Evolutionary conservation across 92 coral and sea anemone species (phyloP), one percentile per base, ranked within the genome.

Genomic region (Plumapathes pennacea): DNA sequence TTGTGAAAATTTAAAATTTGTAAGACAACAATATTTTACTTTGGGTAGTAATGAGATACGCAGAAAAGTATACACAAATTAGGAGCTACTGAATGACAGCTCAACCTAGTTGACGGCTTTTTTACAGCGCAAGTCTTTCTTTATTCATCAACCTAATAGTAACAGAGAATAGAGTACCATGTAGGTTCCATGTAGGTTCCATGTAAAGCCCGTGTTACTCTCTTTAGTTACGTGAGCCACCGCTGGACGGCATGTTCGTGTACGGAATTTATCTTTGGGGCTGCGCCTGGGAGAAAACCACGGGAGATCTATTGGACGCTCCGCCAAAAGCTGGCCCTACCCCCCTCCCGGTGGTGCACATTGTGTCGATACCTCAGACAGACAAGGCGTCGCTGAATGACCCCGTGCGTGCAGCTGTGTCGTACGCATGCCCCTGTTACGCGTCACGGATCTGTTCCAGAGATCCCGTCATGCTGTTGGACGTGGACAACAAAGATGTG

Each of bases 231-330:
- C 78, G 98, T 31, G 98, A 92, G 48, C 98, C 98, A 12, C 98
- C 98, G n/a, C 69, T 84, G 27, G 99, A 94, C 46, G 99, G 99
- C 9, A 81, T 94, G 63, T 94, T 94, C 57, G 87, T 89, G 10
- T 94, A 94, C 54, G 99, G 99, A 38, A 73, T 94, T 50, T 89
- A 89, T 49, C 90, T 94, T 47, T 94, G 99, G 99, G 99, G 96
- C 12, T 94, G 99, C 57, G 99, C 99, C 0, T 94, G 99, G 99
- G 99, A 94, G 78, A 94, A 94, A 60, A 94, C 99, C 4, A 94
- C 99, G 13, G 99, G 96, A n/a, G 99, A 94, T 67, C 96, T 94
- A 6, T 61, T 94, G 50, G 99, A 94, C 38, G 96, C 99, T 18
- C 94, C 99, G 21, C 99, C 96, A 3, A 84, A 72, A 77, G 80